phyloP scores from a whole-genome alignment of 35 echinoderm and acorn worm genomes.

The Lytechinus pictus region DNA sequence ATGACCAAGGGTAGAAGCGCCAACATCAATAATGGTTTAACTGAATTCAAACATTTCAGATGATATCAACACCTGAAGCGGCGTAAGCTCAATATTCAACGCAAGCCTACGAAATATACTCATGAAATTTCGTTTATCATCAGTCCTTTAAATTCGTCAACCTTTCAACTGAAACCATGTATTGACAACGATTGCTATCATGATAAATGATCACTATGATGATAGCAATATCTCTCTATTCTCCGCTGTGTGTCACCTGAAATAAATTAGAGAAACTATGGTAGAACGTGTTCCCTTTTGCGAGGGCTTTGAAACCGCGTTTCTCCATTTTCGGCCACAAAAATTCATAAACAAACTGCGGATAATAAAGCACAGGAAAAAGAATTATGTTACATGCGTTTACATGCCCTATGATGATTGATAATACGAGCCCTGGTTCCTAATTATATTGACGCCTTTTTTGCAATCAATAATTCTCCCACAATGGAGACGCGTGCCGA shows the following conservation, averaged over 20 bases:
- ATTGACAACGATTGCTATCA: neutral
- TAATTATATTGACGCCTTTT: neutral
- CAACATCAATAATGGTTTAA: no score
- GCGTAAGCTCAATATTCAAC: no score
- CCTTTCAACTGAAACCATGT: neutral
- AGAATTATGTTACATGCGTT: neutral
- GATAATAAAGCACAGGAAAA: neutral
- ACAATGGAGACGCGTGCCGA: neutral
- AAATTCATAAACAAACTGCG: neutral
- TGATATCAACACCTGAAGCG: no score
- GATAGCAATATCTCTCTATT: neutral
- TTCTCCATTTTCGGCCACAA: neutral
- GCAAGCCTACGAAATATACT: no score
- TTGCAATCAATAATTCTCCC: neutral
- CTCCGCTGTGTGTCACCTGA: neutral
- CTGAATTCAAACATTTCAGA: no score
- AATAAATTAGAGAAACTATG: neutral
- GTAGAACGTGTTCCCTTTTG: neutral
- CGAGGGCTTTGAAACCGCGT: neutral
- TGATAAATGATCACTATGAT: neutral
- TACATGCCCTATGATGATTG: slow-evolving; percentile 3
- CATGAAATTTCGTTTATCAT: neutral
- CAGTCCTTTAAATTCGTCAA: neutral
- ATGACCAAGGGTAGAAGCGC: no score
- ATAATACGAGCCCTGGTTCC: neutral